These are phyloP conservation scores for Spodoptera littoralis DNA, from an alignment of 2,888 invertebrate species.

Conservation along the genomic window DNA sequence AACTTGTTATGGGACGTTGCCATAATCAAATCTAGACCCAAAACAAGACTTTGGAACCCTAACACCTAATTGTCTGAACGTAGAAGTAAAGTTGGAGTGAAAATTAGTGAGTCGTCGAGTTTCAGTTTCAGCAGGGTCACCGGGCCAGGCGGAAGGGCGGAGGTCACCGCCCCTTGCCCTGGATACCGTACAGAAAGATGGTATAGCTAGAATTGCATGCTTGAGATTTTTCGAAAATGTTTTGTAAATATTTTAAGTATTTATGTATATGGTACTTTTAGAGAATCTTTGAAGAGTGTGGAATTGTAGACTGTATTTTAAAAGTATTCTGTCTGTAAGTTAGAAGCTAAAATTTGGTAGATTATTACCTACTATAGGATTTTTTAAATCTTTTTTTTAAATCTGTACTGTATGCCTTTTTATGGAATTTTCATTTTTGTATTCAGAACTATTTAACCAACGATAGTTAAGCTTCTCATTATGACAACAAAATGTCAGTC, in stretches of 20 bases:
- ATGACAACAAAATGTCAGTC: too few relatives aligned
- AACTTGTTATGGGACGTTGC: too few relatives aligned
- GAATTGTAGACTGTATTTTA: too few relatives aligned
- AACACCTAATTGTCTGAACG: conserved; percentile 46
- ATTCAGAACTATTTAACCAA: too few relatives aligned
- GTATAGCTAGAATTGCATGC: conserved; percentile 30
- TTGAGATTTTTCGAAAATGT: conserved; percentile 19
- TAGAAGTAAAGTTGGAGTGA: conserved; percentile 47
- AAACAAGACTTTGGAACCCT: conserved; percentile 18
- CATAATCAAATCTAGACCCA: not conserved
- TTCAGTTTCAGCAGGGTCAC: conserved; percentile 70
- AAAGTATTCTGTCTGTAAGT: too few relatives aligned
- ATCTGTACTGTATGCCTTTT: too few relatives aligned
- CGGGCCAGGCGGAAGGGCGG: conserved; percentile 73
- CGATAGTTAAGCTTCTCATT: too few relatives aligned
- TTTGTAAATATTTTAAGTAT: not conserved
- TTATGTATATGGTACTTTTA: too few relatives aligned
- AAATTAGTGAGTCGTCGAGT: conserved; percentile 61
- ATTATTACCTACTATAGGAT: too few relatives aligned
- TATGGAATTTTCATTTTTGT: too few relatives aligned
- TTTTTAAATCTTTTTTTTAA: too few relatives aligned
- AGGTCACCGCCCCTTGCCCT: conserved; percentile 70
- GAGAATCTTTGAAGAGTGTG: not conserved
- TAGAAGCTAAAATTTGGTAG: too few relatives aligned
- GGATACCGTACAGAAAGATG: conserved; percentile 57